These are phyloP conservation scores for Sweltsa coloradensis DNA, from an alignment of 1,140 invertebrate genomes.

Conservation along the genomic window DNA sequence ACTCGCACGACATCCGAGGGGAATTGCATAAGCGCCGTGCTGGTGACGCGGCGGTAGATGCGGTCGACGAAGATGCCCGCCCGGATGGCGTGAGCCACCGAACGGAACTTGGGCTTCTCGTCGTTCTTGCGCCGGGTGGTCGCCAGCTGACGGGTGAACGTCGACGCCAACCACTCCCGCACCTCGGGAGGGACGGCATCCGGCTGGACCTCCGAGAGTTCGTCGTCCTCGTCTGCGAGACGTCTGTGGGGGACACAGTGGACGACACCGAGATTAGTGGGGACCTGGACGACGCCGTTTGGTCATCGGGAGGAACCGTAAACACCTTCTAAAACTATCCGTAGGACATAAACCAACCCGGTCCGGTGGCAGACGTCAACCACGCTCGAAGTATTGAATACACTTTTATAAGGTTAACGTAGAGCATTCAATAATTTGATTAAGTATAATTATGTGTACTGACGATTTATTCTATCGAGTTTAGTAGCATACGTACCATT, in stretches of 20 bases:
- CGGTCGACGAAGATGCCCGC: slow-evolving; percentile 96
- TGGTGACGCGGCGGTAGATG: slow-evolving; percentile 82
- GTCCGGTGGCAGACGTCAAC: too few species aligned
- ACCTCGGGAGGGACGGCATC: slow-evolving; percentile 92
- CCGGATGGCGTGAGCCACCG: slow-evolving; percentile 93
- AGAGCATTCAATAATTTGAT: too few species aligned
- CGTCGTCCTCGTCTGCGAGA: slow-evolving; percentile 81
- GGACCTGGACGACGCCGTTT: too few species aligned
- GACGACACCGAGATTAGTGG: too few species aligned
- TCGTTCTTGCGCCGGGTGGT: slow-evolving; percentile 59
- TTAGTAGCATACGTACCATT: too few species aligned
- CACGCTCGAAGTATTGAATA: too few species aligned
- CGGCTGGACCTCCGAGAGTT: slow-evolving; percentile 88
- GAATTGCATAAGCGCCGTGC: slow-evolving; percentile 76
- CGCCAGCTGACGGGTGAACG: slow-evolving; percentile 85
- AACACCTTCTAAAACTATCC: too few species aligned
- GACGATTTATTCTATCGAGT: too few species aligned
- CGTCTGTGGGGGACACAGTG: slow-evolving; percentile 43
- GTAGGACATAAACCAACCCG: too few species aligned
- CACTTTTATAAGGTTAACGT: too few species aligned
- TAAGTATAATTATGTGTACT: too few species aligned
- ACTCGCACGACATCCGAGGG: slow-evolving; percentile 75
- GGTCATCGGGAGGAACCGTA: too few species aligned
- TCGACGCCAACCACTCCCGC: slow-evolving; percentile 91
- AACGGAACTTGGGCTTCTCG: slow-evolving; percentile 78